Evolutionary conservation across 30 jellyfish, hydroid and myxozoan genomes (phyloP).

Genomic region (Morbakka virulenta): DNA sequence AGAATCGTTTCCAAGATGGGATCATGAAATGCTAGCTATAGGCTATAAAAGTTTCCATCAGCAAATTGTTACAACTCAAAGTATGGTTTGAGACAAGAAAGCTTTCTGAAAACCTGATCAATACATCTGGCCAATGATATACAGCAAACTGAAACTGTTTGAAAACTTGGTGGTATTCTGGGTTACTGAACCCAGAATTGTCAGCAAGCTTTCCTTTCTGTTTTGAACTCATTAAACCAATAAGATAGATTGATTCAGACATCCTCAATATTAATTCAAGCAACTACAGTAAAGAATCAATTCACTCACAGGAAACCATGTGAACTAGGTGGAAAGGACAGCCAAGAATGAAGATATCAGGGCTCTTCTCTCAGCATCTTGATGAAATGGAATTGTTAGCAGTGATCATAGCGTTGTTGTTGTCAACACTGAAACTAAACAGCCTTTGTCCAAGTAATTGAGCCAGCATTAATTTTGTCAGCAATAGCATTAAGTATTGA

Average conservation of each 20-base stretch:
- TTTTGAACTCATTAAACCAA: slow-evolving; percentile 43
- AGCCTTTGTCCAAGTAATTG: no score
- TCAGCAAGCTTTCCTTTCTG: slow-evolving; percentile 39
- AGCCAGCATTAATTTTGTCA: no score
- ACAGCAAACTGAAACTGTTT: no score
- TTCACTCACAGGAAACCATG: slow-evolving; percentile 31
- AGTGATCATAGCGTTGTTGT: slow-evolving; percentile 60
- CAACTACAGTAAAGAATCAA: slow-evolving; percentile 27
- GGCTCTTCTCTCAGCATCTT: slow-evolving; percentile 19
- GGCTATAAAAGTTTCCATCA: slow-evolving; percentile 41
- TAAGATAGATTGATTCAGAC: slow-evolving; percentile 27
- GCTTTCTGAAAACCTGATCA: slow-evolving; percentile 5
- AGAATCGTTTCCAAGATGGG: slow-evolving; percentile 10
- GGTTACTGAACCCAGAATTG: slow-evolving; percentile 37
- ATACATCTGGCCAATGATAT: slow-evolving; percentile 56
- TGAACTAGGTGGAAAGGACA: slow-evolving; percentile 77
- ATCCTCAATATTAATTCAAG: slow-evolving; percentile 39
- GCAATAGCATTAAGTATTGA: no score
- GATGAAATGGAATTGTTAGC: slow-evolving; percentile 37
- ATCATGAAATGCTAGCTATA: slow-evolving; percentile 3
- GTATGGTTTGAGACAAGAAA: slow-evolving; percentile 33
- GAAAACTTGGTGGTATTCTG: slow-evolving; percentile 32
- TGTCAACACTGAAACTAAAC: slow-evolving; percentile 52
- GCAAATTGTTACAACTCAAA: slow-evolving; percentile 30
- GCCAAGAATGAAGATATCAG: slow-evolving; percentile 42